phyloP scores from a whole-genome alignment of 1,140 invertebrate species.

The Temnothorax longispinosus region DNA sequence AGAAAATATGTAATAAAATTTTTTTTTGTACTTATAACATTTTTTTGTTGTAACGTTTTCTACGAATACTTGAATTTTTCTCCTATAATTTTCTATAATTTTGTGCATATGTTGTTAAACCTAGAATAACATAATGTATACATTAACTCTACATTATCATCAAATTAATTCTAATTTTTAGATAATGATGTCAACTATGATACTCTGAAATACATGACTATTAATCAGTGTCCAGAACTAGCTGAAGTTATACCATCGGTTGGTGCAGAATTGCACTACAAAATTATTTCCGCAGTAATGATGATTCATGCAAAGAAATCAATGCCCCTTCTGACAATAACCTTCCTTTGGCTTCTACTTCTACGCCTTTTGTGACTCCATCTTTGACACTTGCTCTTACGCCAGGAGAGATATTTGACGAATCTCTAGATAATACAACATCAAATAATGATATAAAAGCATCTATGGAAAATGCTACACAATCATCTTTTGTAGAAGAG shows the following conservation, averaged over 20 bases:
- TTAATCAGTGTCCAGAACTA: not conserved
- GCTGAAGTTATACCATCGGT: not conserved
- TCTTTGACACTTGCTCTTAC: not conserved
- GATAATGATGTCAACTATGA: not conserved
- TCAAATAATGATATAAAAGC: no score
- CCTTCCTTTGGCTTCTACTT: not conserved
- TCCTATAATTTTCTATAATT: no score
- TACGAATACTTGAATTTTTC: no score
- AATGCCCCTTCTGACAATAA: not conserved
- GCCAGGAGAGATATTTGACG: not conserved
- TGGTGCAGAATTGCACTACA: not conserved
- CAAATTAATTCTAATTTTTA: not conserved
- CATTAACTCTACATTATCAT: no score
- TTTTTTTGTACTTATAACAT: no score
- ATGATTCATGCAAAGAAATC: not conserved
- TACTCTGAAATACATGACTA: not conserved
- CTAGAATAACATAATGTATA: no score
- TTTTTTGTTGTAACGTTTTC: no score
- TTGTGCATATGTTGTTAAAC: no score
- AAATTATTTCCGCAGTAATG: not conserved
- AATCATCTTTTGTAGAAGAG: no score
- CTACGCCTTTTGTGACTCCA: not conserved
- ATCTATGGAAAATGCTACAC: no score
- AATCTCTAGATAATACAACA: not conserved
- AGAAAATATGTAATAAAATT: no score